A percentile compares a stretch with the other conserved stretches of the same genome.
phyloP scores from a whole-genome alignment of 2,888 invertebrate species.

The Cephus runcator region DNA sequence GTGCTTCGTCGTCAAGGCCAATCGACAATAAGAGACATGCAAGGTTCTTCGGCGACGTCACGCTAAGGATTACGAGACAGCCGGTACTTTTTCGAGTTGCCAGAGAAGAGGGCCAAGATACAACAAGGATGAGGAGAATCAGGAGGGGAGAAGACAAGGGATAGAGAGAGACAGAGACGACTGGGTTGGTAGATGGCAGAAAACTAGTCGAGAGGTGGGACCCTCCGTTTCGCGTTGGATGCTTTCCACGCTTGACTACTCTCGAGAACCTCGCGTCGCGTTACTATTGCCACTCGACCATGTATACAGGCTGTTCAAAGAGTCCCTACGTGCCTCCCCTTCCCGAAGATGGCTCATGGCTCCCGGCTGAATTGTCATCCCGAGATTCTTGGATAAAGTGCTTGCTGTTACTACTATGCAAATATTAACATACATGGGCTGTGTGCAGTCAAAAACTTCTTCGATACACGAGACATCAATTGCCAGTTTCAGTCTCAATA shows the following conservation, averaged over 20 bases:
- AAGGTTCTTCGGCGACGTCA: background rate
- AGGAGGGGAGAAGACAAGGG: background rate
- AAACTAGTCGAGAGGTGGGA: background rate
- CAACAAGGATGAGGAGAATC: too few relatives aligned
- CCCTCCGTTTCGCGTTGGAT: conserved; percentile 9
- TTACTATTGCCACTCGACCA: conserved; percentile 22
- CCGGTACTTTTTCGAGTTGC: background rate
- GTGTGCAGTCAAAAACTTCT: background rate
- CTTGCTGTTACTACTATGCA: background rate
- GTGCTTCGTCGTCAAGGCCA: background rate
- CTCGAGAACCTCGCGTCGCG: conserved; percentile 24
- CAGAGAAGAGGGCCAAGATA: background rate
- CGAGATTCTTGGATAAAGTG: background rate
- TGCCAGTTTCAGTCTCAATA: background rate
- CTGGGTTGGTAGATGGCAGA: background rate
- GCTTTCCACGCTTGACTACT: conserved; percentile 30
- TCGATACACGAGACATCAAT: background rate
- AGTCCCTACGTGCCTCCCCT: background rate
- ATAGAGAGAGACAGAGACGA: background rate
- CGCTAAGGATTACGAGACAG: background rate
- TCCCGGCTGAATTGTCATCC: background rate
- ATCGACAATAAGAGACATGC: background rate
- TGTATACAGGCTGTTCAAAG: background rate
- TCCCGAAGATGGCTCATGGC: background rate
- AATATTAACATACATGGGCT: background rate